Evolutionary conservation across 2,113 vertebrate species (phyloP), one percentile per base, ranked within the genome.

Genomic region (Forbesichthys papilliferus): DNA sequence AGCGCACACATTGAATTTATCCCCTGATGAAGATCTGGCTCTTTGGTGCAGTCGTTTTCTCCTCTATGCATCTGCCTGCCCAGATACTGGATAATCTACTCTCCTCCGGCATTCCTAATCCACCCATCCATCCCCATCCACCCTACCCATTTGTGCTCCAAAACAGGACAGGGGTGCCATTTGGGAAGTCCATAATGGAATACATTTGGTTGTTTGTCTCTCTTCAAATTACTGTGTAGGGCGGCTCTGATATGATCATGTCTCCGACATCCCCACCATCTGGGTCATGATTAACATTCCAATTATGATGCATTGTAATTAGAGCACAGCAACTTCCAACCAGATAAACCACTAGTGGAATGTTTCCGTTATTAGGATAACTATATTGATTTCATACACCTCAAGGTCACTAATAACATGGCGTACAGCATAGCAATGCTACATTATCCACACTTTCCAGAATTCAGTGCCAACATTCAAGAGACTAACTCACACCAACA

Each of bases 21-120:
- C 88, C 84, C 82, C 81, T 84, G 89, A 89, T 90, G 90, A 82
- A 91, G 89, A 90, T 89, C 90, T 92, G 91, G 87, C 88, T 87
- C 77, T 87, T 87, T 88, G 61, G 84, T 89, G 84, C 73, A 70
- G 86, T 83, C 68, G 78, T 87, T 85, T 89, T 84, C 88, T 88
- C 74, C 78, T 86, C 81, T 78, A 77, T 60, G 82, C 89, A 91
- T 90, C 89, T 91, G 91, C 83, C 84, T 88, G 85, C 86, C 88
- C 84, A 90, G 90, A 93, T 87, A 90, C 79, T 84, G 89, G 88
- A 90, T 92, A 91, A 92, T 92, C 88, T 88, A 87, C 86, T 84
- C 59, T 79, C 89, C 84, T 81, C 76, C 85, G 60, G 83, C 78
- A 82, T 88, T 83, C 82, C 87, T 90, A 92, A 91, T 92, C 89